Conservation (phyloP, 2,888 invertebrate species). For the Drosophila histrio region DNA sequence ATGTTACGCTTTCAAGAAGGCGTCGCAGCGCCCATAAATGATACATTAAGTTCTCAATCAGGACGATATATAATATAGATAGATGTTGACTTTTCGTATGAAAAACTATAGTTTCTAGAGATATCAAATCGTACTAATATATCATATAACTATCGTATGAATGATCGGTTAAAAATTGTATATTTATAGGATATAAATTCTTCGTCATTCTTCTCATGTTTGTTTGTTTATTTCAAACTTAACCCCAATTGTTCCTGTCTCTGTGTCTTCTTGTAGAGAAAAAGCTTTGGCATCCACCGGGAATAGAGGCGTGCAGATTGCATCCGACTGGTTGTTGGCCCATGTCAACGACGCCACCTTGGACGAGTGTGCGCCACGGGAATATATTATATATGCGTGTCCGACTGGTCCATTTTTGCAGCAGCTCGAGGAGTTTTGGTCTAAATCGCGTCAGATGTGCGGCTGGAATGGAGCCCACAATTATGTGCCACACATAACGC, state of each 20-base stretch:
- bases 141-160: no score
- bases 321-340: slow-evolving; percentile 95
- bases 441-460: slow-evolving; percentile 89
- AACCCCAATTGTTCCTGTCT: slow-evolving; percentile 1
- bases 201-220: no score
- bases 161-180: no score
- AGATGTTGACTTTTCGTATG: no score
- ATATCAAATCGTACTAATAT: no score
- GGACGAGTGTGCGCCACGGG: slow-evolving; percentile 90
- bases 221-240: background rate
- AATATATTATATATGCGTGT: slow-evolving; percentile 94
- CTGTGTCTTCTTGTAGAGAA: slow-evolving; percentile 87
- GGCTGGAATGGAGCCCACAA: slow-evolving; percentile 97
- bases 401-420: slow-evolving; percentile 89
- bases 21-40: no score
- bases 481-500: slow-evolving; percentile 94
- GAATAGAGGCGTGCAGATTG: slow-evolving; percentile 93
- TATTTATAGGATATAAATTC: no score
- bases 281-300: slow-evolving; percentile 96
- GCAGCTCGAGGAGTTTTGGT: slow-evolving; percentile 90
- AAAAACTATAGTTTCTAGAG: no score
- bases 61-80: no score
- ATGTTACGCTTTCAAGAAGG: no score
- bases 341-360: slow-evolving; percentile 94
- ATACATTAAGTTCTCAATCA: no score